Evolutionary conservation across 2,797 vertebrate species (phyloP).

Genomic region (Liasis olivaceus): DNA sequence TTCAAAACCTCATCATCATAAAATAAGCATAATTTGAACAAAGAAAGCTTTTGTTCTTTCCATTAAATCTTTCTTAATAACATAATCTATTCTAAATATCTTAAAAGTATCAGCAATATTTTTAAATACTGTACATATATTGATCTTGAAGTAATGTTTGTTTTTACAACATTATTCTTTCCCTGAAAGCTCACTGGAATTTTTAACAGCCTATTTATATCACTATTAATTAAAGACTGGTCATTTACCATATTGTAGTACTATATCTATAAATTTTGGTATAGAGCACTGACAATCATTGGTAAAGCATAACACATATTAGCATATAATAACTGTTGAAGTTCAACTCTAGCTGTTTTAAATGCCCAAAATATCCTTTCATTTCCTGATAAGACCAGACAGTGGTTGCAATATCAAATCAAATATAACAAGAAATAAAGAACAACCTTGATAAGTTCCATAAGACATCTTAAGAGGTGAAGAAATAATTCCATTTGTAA

Average conservation of each 20-base stretch:
- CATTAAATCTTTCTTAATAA: neutral
- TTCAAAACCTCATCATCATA: neutral
- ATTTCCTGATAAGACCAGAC: neutral
- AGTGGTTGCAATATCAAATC: neutral
- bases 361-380: neutral
- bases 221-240: neutral
- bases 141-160: neutral
- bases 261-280: neutral
- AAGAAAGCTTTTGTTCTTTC: neutral
- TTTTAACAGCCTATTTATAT: neutral
- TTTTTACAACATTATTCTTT: neutral
- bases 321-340: neutral
- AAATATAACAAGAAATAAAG: neutral
- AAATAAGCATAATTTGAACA: neutral
- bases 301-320: neutral
- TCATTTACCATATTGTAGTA: neutral
- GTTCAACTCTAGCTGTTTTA: neutral
- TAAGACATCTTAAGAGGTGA: neutral
- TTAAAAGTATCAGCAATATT: neutral
- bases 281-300: neutral
- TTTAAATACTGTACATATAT: neutral
- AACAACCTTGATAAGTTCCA: neutral
- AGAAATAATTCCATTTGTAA: neutral
- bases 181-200: neutral
- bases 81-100: neutral